phyloP scores from a whole-genome alignment of 2,113 vertebrate genomes.

The Pogonocichla stellata region DNA sequence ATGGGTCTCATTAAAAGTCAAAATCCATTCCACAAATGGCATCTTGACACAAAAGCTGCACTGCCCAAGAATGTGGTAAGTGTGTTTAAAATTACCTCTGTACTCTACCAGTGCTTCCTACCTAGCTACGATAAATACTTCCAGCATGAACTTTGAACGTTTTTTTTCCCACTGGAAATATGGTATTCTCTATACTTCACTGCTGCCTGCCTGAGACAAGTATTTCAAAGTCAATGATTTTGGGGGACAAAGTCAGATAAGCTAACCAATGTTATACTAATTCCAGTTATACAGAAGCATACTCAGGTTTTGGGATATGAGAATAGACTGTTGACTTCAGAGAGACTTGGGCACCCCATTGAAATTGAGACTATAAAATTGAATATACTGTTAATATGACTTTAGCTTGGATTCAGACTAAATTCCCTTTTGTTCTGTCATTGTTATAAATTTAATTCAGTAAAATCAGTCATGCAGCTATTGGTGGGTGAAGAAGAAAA shows the following conservation, averaged over 20 bases:
- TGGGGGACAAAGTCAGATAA: not conserved
- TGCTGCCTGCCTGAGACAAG: not conserved
- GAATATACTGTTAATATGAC: conserved; percentile 12
- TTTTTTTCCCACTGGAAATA: not conserved
- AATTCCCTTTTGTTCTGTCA: conserved; percentile 27
- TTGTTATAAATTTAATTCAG: conserved; percentile 32
- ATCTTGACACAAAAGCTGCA: not conserved
- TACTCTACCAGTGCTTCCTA: not conserved
- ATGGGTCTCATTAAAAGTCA: not conserved
- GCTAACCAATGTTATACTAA: not conserved
- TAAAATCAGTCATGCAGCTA: conserved; percentile 39
- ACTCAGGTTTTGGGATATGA: not conserved
- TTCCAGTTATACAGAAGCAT: not conserved
- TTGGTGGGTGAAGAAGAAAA: conserved; percentile 1
- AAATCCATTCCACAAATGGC: not conserved
- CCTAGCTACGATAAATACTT: not conserved
- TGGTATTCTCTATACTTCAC: not conserved
- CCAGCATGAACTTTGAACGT: not conserved
- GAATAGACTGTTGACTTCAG: not conserved
- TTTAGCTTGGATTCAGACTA: conserved; percentile 1
- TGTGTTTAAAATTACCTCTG: not conserved
- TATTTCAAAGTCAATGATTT: not conserved
- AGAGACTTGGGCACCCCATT: not conserved
- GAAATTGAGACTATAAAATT: conserved; percentile 1
- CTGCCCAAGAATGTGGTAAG: fast-evolving